Percentiles rank a stretch among this genome's conserved stretches.
Conservation (phyloP, 2,797 vertebrate species). For the Parambassis ranga region DNA sequence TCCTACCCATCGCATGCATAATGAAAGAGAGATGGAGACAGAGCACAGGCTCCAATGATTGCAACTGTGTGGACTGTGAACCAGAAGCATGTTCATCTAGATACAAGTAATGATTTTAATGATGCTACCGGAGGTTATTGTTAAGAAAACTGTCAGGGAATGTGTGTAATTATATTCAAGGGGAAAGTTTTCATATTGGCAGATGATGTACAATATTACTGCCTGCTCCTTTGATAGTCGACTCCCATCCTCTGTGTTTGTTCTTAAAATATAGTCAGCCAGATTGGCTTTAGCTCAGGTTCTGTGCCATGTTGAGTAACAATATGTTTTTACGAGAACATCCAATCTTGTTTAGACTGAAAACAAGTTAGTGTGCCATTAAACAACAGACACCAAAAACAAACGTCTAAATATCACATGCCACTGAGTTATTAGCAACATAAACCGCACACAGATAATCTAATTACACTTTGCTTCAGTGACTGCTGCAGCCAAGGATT, state of each 20-base stretch:
- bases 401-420: neutral
- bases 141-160: conserved; percentile 44
- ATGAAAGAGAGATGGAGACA: conserved; percentile 58
- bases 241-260: conserved; percentile 26
- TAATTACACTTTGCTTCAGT: neutral
- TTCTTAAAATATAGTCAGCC: conserved; percentile 44
- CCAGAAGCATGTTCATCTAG: conserved; percentile 39
- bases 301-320: conserved; percentile 28
- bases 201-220: conserved; percentile 34
- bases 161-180: conserved; percentile 45
- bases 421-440: neutral
- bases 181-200: conserved; percentile 48
- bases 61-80: conserved; percentile 51
- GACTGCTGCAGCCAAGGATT: neutral
- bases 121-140: conserved; percentile 60
- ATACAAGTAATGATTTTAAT: conserved; percentile 66
- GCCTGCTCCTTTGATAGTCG: conserved; percentile 47
- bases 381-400: neutral
- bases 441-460: neutral
- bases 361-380: conserved; percentile 2
- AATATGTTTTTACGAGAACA: conserved; percentile 41
- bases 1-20: conserved; percentile 69
- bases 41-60: conserved; percentile 47
- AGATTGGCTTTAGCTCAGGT: conserved; percentile 25
- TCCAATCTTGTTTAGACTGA: conserved; percentile 26